Evolutionary conservation across 2,888 invertebrate species (phyloP), one percentile per base, ranked within the genome.

Genomic region (Coelopa pilipes): DNA sequence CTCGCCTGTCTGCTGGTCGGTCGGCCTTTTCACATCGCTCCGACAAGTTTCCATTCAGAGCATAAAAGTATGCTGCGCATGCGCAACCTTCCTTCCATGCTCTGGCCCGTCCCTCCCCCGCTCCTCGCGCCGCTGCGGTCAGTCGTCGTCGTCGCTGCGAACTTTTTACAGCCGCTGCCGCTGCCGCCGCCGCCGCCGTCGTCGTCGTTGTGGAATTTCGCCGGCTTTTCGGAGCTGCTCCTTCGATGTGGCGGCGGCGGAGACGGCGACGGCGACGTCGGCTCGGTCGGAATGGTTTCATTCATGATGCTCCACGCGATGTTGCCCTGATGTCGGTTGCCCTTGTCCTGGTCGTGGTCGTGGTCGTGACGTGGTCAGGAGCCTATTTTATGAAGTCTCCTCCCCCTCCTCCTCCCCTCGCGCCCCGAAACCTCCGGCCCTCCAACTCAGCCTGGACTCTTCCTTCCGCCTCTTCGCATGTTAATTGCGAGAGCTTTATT

Each of bases 31-130:
- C 21, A 70, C 24, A 21, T 50, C 60, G 60, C 49, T 49, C 70
- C 60, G 60, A 70, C 70, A 53, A 70, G 70, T 70, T 70, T 59
- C 50, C 70, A 60, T 70, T 60, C 70, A 70, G 68, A 15, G 49
- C 70, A 70, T 70, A 45, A 60, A 60, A 19, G 60, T 60, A 70
- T 62, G 60, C 49, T 70, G 70, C 70, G 34, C 69, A 69, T 47
- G 57, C 59, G 59, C 66, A 47, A 24, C 24, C 13, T 34, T 34
- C 34, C 34, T 4, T 34, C 34, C 34, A n/a, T 34, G 4, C 34
- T 2, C 7, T 34, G 34, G 34, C 7, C 34, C 34, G 34, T 34
- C 34, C 34, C 34, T 34, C 34, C 34, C 34, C 34, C 34, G 7
- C 34, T 34, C 34, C 34, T 34, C 2, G 34, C 34, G 4, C 2